Conservation (phyloP, 2,888 invertebrate genomes). For the Uloborus plumipes region DNA sequence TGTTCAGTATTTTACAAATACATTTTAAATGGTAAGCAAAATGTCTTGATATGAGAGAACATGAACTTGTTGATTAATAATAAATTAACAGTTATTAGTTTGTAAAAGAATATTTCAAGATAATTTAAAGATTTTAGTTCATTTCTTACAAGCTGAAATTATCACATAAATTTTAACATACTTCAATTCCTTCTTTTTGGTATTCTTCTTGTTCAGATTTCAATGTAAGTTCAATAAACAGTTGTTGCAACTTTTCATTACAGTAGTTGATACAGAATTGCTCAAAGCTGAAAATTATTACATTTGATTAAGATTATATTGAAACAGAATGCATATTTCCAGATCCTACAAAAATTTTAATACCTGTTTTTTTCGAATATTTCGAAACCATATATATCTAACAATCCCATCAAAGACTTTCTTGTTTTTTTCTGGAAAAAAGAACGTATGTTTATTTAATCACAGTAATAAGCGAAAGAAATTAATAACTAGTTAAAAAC, state of each 20-base stretch:
- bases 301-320: constrained; percentile 5
- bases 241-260: constrained; percentile 93
- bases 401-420: constrained; percentile 82
- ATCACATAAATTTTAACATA: constrained; percentile 47
- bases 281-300: constrained; percentile 77
- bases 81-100: no score
- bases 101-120: neutral
- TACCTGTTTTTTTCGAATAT: constrained; percentile 90
- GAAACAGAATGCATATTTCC: neutral
- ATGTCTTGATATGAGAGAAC: no score
- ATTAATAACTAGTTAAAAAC: neutral
- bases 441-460: neutral
- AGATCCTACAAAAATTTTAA: neutral
- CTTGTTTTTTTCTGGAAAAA: constrained; percentile 60
- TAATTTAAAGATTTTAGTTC: no score
- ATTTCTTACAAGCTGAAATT: no score
- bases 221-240: constrained; percentile 91
- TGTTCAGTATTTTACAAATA: no score
- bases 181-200: constrained; percentile 86
- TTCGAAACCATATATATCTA: constrained; percentile 96
- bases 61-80: no score
- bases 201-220: constrained; percentile 95
- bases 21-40: no score
- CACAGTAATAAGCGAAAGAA: neutral
- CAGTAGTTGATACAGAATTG: constrained; percentile 97